Evolutionary conservation across 2,113 vertebrate species (phyloP).

Genomic region (Bothrops jararaca): DNA sequence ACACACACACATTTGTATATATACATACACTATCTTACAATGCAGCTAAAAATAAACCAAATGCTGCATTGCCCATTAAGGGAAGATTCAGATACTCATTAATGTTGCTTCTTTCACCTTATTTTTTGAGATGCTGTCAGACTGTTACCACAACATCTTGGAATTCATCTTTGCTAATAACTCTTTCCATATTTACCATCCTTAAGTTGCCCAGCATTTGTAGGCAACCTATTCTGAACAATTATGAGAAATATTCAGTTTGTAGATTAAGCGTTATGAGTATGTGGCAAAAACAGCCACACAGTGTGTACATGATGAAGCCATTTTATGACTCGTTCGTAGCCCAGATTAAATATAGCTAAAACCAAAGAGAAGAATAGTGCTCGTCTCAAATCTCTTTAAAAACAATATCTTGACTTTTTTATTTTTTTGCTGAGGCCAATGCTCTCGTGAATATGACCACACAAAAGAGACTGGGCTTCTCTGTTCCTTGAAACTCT

Average conservation of each 20-base stretch:
- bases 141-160: neutral
- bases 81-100: neutral
- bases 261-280: neutral
- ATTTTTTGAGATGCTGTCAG: neutral
- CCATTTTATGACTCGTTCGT: neutral
- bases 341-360: neutral
- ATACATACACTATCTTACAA: conserved; percentile 17
- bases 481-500: neutral
- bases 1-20: neutral
- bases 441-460: neutral
- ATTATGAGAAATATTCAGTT: neutral
- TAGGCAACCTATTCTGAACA: neutral
- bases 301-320: neutral
- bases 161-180: neutral
- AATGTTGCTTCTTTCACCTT: neutral
- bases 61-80: neutral
- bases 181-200: neutral
- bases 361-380: neutral
- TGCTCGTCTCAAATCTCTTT: neutral
- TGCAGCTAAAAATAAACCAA: conserved; percentile 2
- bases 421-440: neutral
- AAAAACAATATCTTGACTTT: neutral
- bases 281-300: neutral
- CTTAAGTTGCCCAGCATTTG: neutral
- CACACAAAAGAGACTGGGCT: neutral